Percentiles rank a stretch among this genome's conserved stretches.
Evolutionary conservation across 1,140 invertebrate species (phyloP).

Genomic region (Idris sp.): DNA sequence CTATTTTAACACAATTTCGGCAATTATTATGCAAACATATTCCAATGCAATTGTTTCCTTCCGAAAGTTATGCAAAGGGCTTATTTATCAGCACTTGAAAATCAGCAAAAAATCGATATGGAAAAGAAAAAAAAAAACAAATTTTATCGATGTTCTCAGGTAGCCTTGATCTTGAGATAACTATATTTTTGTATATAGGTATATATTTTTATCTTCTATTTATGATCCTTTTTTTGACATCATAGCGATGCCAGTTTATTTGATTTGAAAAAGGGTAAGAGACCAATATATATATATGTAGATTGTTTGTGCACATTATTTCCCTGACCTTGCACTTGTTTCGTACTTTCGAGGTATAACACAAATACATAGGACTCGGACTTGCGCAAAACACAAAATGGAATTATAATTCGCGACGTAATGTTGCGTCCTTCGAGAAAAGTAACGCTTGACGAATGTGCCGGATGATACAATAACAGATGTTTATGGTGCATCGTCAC

Average conservation of each 20-base stretch:
- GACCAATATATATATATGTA: constrained; percentile 20
- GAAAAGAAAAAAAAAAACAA: too few species aligned
- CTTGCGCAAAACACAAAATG: constrained; percentile 49
- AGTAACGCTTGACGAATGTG: constrained; percentile 17
- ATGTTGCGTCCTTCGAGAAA: constrained; percentile 51
- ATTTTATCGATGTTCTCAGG: too few species aligned
- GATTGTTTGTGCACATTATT: constrained; percentile 35
- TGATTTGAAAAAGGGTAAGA: too few species aligned
- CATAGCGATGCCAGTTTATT: too few species aligned
- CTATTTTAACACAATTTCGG: too few species aligned
- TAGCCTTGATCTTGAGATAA: not conserved
- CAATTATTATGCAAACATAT: too few species aligned
- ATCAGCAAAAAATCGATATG: too few species aligned
- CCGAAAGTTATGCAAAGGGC: too few species aligned
- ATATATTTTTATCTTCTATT: too few species aligned
- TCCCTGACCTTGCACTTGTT: constrained; percentile 56
- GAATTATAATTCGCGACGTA: constrained; percentile 43
- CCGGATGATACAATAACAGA: constrained; percentile 45
- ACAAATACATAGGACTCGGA: constrained; percentile 16
- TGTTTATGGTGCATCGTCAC: constrained; percentile 29
- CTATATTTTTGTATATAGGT: not conserved
- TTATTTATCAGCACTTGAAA: too few species aligned
- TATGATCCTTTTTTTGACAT: too few species aligned
- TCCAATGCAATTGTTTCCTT: too few species aligned
- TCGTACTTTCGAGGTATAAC: constrained; percentile 34